phyloP scores from a whole-genome alignment of 2,888 invertebrate species.

The Ochropacha duplaris region DNA sequence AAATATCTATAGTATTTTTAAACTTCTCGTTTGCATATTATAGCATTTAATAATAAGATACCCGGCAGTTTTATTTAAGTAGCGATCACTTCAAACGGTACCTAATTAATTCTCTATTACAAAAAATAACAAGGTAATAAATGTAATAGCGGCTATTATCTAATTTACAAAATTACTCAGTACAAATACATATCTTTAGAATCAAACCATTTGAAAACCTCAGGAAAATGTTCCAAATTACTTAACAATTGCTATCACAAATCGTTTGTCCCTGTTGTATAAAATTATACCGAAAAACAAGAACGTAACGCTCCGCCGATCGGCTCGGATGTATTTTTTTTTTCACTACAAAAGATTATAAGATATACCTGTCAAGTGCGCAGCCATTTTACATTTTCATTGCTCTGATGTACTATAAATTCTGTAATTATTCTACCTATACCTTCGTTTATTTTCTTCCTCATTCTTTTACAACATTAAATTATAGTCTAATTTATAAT shows the following conservation, averaged over 20 bases:
- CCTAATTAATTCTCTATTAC: not conserved
- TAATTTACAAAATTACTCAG: not conserved
- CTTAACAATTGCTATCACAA: slow-evolving; percentile 19
- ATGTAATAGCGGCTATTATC: not conserved
- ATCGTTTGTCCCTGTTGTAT: not conserved
- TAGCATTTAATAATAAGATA: too few species aligned
- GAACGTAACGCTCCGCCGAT: slow-evolving; percentile 38
- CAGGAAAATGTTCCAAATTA: slow-evolving; percentile 14
- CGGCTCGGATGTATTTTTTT: slow-evolving; percentile 15
- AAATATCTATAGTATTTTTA: too few species aligned
- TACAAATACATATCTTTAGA: not conserved
- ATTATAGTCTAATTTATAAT: too few species aligned
- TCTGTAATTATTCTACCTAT: too few species aligned
- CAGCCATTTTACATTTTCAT: not conserved
- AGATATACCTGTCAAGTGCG: slow-evolving; percentile 17
- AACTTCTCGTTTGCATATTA: too few species aligned
- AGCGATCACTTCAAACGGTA: not conserved
- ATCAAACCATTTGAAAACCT: not conserved
- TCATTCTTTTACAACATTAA: too few species aligned
- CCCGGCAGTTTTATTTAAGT: too few species aligned
- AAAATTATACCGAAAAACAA: slow-evolving; percentile 5
- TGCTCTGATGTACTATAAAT: not conserved
- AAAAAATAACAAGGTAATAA: not conserved
- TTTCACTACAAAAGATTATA: slow-evolving; percentile 18
- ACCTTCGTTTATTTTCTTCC: too few species aligned